phyloP scores from a whole-genome alignment of 2,113 vertebrate genomes.

The Egretta garzetta region DNA sequence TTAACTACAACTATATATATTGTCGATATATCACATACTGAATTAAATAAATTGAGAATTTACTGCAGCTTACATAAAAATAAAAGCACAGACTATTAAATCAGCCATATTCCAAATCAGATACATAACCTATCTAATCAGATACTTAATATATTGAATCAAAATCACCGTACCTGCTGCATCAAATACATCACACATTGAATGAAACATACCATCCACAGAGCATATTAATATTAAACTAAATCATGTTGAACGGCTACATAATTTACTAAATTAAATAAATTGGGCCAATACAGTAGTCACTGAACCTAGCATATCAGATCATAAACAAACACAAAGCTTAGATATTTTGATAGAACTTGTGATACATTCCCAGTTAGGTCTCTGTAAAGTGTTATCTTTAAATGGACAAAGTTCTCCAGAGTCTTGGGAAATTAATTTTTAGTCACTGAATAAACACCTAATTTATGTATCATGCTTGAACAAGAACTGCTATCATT shows the following conservation, averaged over 20 bases:
- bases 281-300: background rate
- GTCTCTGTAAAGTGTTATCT: background rate
- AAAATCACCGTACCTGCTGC: conserved; percentile 6
- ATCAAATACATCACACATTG: background rate
- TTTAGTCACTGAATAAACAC: background rate
- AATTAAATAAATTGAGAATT: conserved; percentile 44
- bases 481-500: background rate
- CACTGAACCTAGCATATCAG: background rate
- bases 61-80: conserved; percentile 1
- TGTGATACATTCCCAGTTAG: background rate
- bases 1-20: conserved; percentile 12
- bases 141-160: conserved; percentile 44
- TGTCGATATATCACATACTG: background rate
- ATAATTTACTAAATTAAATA: conserved; percentile 38
- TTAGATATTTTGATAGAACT: background rate
- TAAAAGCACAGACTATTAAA: conserved; percentile 34
- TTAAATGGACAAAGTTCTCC: background rate
- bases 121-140: conserved; percentile 27
- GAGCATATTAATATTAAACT: background rate
- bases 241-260: background rate
- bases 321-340: conserved; percentile 3
- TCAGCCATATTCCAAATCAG: background rate
- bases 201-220: background rate
- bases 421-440: background rate
- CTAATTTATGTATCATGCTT: background rate